phyloP scores from a whole-genome alignment of 1,140 invertebrate genomes.

The Mylabris phalerata region DNA sequence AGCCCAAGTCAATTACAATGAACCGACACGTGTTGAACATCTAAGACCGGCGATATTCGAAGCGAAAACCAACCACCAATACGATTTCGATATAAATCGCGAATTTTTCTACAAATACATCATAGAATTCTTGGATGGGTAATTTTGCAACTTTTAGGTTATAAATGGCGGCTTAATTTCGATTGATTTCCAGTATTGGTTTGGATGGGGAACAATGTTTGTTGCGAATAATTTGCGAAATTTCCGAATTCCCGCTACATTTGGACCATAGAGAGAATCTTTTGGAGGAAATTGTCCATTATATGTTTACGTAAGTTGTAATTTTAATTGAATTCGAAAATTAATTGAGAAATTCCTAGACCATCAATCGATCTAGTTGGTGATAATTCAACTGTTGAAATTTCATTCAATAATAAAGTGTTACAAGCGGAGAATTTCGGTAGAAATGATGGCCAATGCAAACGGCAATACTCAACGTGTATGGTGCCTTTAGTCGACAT shows the following conservation, averaged over 20 bases:
- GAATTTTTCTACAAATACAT: constrained; percentile 29
- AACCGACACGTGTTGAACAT: constrained; percentile 19
- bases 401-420: constrained; percentile 14
- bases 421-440: constrained; percentile 25
- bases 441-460: constrained; percentile 19
- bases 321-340: not conserved
- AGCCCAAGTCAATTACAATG: constrained; percentile 25
- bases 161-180: not conserved
- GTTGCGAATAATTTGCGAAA: constrained; percentile 24
- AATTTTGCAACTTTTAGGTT: not conserved
- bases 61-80: constrained; percentile 13
- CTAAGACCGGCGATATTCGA: constrained; percentile 23
- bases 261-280: constrained; percentile 16
- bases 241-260: constrained; percentile 25
- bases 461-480: constrained; percentile 25
- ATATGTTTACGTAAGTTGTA: constrained; percentile 29
- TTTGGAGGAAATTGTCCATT: constrained; percentile 29
- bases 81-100: constrained; percentile 25
- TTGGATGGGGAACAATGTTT: constrained; percentile 25
- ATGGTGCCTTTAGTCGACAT: constrained; percentile 25
- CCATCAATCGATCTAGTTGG: constrained; percentile 22
- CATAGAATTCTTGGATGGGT: constrained; percentile 26
- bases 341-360: constrained; percentile 16
- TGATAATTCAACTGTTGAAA: constrained; percentile 2
- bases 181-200: constrained; percentile 17